Evolutionary conservation across 2,888 invertebrate species (phyloP).

Genomic region (Rugalucina vietnamica): DNA sequence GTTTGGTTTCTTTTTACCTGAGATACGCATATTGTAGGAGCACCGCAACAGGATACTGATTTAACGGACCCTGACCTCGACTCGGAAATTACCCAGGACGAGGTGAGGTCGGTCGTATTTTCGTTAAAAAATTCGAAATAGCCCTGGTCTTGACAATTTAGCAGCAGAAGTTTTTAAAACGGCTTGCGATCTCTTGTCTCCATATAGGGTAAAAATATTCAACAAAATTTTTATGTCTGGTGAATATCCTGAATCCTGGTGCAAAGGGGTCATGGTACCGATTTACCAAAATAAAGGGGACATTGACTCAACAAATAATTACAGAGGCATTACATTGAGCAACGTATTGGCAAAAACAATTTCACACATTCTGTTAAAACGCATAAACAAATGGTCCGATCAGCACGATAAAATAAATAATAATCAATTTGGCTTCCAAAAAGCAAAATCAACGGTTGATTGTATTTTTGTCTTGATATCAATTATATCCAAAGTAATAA

Average conservation of each 20-base stretch:
- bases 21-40: too few relatives aligned
- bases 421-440: slow-evolving; percentile 7
- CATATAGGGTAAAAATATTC: not conserved
- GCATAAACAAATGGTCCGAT: not conserved
- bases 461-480: not conserved
- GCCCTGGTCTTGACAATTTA: not conserved
- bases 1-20: too few relatives aligned
- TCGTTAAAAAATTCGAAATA: not conserved
- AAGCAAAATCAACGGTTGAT: not conserved
- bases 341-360: not conserved
- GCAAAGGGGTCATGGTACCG: not conserved
- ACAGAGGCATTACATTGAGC: not conserved
- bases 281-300: not conserved
- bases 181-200: not conserved
- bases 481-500: not conserved
- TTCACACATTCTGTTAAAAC: not conserved
- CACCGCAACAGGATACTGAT: not conserved
- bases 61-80: not conserved
- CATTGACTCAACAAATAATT: not conserved
- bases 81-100: not conserved
- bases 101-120: not conserved
- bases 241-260: not conserved
- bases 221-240: not conserved
- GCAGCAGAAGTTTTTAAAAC: not conserved
- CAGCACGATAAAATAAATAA: not conserved